Evolutionary conservation across 2,113 vertebrate genomes (phyloP).

Genomic region (Glareola pratincola): DNA sequence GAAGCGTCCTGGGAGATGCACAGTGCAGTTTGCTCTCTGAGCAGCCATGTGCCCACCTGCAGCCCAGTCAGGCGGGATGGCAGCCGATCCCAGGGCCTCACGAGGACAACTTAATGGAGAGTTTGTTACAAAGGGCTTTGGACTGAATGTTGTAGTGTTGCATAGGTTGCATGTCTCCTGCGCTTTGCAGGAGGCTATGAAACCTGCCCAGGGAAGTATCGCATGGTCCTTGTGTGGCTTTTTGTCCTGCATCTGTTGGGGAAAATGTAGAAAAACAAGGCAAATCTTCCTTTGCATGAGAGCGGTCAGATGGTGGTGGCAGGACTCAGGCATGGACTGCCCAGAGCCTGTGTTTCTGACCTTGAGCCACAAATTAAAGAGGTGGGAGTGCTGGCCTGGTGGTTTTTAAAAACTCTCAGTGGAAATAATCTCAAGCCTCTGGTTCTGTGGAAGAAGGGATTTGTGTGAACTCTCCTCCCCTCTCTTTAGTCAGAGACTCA

Average conservation of each 20-base stretch:
- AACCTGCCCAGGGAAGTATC: not conserved
- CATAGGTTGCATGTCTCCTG: too few relatives aligned
- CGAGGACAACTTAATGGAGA: fast-evolving
- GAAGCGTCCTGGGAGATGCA: not conserved
- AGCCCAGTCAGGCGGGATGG: not conserved
- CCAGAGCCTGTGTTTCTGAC: not conserved
- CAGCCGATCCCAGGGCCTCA: not conserved
- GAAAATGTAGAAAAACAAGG: not conserved
- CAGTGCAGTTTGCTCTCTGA: not conserved
- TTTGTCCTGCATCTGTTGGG: not conserved
- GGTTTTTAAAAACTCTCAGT: not conserved
- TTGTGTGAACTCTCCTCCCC: not conserved
- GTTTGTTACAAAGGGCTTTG: not conserved
- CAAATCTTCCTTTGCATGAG: not conserved
- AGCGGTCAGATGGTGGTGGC: not conserved
- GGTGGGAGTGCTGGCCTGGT: not conserved
- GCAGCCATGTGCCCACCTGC: fast-evolving
- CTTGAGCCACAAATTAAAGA: not conserved
- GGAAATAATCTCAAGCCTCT: not conserved
- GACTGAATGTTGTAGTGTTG: fast-evolving
- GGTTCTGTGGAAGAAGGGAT: not conserved
- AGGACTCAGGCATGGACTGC: not conserved
- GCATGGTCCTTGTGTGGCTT: fast-evolving
- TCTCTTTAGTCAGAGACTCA: not conserved
- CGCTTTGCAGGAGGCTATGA: not conserved